These are phyloP conservation scores for Drosophila recens DNA, from an alignment of 2,888 invertebrate species.

Conservation along the genomic window DNA sequence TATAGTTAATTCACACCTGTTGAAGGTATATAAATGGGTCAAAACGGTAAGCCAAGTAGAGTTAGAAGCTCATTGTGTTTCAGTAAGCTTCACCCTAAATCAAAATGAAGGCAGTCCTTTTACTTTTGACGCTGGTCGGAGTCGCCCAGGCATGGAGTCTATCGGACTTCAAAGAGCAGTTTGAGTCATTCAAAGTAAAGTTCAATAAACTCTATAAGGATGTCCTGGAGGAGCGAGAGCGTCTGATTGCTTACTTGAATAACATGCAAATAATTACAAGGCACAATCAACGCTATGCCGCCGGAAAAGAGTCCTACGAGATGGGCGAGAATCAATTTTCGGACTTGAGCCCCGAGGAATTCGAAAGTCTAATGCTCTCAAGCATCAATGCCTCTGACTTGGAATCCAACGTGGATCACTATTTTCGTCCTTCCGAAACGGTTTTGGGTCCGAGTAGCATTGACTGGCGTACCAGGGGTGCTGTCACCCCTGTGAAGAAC, in stretches of 20 bases:
- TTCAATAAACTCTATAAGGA: slow-evolving; percentile 89
- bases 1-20: not conserved
- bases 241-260: slow-evolving; percentile 94
- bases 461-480: slow-evolving; percentile 33
- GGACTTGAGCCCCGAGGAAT: slow-evolving; percentile 94
- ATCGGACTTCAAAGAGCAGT: slow-evolving; percentile 15
- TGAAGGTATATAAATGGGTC: not conserved
- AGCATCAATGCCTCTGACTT: slow-evolving; percentile 7
- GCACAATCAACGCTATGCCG: slow-evolving; percentile 91
- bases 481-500: slow-evolving; percentile 28
- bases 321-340: slow-evolving; percentile 92
- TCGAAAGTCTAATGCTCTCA: slow-evolving; percentile 80
- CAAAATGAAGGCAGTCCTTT: slow-evolving; percentile 11
- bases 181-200: slow-evolving; percentile 84
- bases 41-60: not conserved
- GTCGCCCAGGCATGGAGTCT: slow-evolving; percentile 1
- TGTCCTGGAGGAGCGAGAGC: slow-evolving; percentile 91
- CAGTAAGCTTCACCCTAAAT: not conserved
- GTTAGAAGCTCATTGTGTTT: not conserved
- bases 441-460: not conserved
- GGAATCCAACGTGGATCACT: slow-evolving; percentile 1
- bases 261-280: slow-evolving; percentile 92
- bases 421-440: not conserved
- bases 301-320: slow-evolving; percentile 88
- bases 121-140: slow-evolving; percentile 6